Percentiles rank a stretch among this genome's conserved stretches.
phyloP scores from a whole-genome alignment of 2,113 vertebrate genomes.

The Pao palembangensis region DNA sequence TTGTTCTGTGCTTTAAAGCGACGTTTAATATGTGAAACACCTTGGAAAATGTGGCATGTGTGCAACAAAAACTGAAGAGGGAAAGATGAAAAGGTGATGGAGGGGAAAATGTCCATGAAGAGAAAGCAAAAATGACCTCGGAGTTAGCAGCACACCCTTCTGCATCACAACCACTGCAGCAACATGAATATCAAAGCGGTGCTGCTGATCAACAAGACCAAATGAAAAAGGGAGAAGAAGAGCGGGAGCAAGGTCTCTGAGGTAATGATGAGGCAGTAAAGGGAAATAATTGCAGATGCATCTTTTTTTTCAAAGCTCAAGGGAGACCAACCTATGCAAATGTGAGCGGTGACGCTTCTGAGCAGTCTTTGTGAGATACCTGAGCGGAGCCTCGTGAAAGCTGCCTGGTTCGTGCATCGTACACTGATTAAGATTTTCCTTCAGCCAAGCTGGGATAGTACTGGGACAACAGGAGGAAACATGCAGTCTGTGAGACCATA shows the following conservation, averaged over 20 bases:
- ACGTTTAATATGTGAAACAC: slow-evolving; percentile 5
- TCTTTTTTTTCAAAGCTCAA: slow-evolving; percentile 53
- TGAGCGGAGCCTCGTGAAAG: slow-evolving; percentile 14
- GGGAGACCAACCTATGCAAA: slow-evolving; percentile 47
- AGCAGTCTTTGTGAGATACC: neutral
- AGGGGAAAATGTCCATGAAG: slow-evolving; percentile 16
- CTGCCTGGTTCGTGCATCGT: slow-evolving; percentile 2
- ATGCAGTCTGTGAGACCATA: no score
- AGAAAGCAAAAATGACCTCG: slow-evolving; percentile 46
- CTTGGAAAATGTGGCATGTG: neutral
- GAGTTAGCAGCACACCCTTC: slow-evolving; percentile 45
- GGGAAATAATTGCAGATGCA: slow-evolving; percentile 61
- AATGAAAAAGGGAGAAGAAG: slow-evolving; percentile 16
- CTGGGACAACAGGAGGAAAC: no score
- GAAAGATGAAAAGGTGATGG: neutral
- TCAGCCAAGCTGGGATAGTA: no score
- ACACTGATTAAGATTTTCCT: neutral
- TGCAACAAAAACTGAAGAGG: slow-evolving; percentile 5
- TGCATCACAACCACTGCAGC: slow-evolving; percentile 52
- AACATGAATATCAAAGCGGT: slow-evolving; percentile 65
- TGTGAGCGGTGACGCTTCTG: slow-evolving; percentile 14
- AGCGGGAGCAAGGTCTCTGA: slow-evolving; percentile 34
- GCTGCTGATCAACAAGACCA: slow-evolving; percentile 44
- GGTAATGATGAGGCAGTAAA: slow-evolving; percentile 52
- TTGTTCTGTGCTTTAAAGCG: slow-evolving; percentile 7